Conservation (phyloP, 2,888 invertebrate genomes). For the Sarcophaga carnaria region DNA sequence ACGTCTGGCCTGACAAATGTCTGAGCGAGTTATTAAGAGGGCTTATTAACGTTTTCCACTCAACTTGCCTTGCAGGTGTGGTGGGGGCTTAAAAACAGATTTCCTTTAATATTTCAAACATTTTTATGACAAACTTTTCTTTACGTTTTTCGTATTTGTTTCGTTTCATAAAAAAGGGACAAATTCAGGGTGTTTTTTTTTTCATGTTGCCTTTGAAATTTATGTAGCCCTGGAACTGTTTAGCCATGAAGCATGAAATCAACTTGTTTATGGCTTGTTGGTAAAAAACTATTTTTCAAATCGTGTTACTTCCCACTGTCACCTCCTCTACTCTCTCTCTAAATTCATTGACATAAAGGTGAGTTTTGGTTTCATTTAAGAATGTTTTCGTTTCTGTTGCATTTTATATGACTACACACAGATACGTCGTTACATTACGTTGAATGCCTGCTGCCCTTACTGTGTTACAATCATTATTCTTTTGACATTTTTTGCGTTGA, state of each 20-base stretch:
- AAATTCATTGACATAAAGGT: neutral
- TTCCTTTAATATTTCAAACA: constrained; percentile 7
- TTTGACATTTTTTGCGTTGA: constrained; percentile 41
- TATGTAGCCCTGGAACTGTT: constrained; percentile 8
- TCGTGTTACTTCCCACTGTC: neutral
- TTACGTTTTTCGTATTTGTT: constrained; percentile 12
- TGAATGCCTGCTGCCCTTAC: neutral
- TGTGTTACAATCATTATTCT: constrained; percentile 37
- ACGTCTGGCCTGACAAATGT: constrained; percentile 67
- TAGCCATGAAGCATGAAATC: constrained; percentile 34
- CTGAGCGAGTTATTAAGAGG: constrained; percentile 61
- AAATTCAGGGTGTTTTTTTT: neutral
- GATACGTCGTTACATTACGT: constrained; percentile 19
- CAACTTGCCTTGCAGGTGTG: neutral
- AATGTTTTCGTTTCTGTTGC: neutral
- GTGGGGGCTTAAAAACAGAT: neutral
- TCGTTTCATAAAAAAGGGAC: neutral
- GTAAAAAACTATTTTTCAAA: constrained; percentile 77
- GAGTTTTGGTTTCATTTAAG: neutral
- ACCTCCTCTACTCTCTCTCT: neutral
- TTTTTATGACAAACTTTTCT: constrained; percentile 48
- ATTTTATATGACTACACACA: constrained; percentile 22
- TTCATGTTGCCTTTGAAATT: neutral
- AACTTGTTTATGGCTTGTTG: constrained; percentile 73
- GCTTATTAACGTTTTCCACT: constrained; percentile 55